phyloP scores from a whole-genome alignment of 1,140 invertebrate genomes.

The Neocloeon triangulifer region DNA sequence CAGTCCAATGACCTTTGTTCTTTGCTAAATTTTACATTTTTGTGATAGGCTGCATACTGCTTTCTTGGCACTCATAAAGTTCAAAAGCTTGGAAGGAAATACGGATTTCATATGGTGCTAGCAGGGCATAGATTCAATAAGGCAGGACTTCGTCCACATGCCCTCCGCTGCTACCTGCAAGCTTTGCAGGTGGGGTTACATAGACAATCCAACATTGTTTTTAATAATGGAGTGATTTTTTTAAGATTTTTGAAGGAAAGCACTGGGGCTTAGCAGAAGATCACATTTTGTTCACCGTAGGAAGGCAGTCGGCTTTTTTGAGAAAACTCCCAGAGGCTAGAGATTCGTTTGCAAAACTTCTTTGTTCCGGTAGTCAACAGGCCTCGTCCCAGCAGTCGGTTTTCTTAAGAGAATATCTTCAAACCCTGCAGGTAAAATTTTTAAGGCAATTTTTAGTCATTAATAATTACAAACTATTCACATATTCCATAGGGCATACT shows the following conservation, averaged over 20 bases:
- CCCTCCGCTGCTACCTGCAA: slow-evolving; percentile 75
- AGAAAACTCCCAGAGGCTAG: slow-evolving; percentile 51
- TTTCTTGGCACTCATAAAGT: slow-evolving; percentile 47
- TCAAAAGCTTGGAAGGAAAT: too few species aligned
- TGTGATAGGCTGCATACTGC: slow-evolving; percentile 84
- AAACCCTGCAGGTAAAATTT: slow-evolving; percentile 54
- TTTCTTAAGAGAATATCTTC: slow-evolving; percentile 74
- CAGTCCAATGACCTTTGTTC: too few species aligned
- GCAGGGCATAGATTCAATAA: slow-evolving; percentile 85
- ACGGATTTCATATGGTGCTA: slow-evolving; percentile 90
- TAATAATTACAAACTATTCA: too few species aligned
- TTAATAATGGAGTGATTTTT: slow-evolving; percentile 7
- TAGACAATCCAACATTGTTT: not conserved
- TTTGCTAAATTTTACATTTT: too few species aligned
- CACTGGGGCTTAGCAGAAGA: slow-evolving; percentile 82
- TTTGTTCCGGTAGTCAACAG: slow-evolving; percentile 53
- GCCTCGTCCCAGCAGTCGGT: slow-evolving; percentile 52
- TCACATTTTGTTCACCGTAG: slow-evolving; percentile 86
- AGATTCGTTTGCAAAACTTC: slow-evolving; percentile 51
- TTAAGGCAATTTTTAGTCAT: too few species aligned
- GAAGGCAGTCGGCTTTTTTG: slow-evolving; percentile 61
- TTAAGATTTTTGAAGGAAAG: slow-evolving; percentile 49
- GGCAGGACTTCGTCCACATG: slow-evolving; percentile 73
- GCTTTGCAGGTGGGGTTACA: slow-evolving; percentile 65
- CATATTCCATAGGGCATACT: too few species aligned